Evolutionary conservation across 2,888 invertebrate genomes (phyloP).

Genomic region (Operophtera brumata): DNA sequence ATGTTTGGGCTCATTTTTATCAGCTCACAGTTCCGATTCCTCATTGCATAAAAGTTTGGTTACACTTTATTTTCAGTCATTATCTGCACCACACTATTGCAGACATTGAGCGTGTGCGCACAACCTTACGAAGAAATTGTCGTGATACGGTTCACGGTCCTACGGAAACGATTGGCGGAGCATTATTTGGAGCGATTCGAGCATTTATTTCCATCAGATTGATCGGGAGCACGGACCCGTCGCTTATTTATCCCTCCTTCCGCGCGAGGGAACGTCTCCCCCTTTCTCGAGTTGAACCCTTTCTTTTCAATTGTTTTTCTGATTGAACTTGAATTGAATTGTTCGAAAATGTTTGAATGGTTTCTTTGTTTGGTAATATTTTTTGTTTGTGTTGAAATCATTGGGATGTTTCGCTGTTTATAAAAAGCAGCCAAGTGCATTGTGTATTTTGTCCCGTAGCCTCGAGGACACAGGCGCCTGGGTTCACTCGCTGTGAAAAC

Average conservation of each 20-base stretch:
- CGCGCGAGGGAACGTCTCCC: background rate
- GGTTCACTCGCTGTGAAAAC: too few species aligned
- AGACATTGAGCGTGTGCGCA: background rate
- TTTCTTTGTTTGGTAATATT: conserved; percentile 10
- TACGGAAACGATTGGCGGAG: background rate
- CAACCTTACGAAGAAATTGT: conserved; percentile 3
- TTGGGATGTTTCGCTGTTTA: background rate
- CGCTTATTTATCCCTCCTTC: conserved; percentile 4
- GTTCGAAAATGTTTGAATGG: conserved; percentile 4
- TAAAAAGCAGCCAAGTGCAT: too few species aligned
- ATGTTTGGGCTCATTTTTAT: too few species aligned
- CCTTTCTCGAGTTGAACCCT: too few species aligned
- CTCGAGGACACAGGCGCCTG: too few species aligned
- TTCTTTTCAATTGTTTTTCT: conserved; percentile 18
- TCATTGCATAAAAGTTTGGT: too few species aligned
- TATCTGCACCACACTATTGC: background rate
- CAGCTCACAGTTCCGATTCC: too few species aligned
- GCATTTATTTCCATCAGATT: conserved; percentile 2
- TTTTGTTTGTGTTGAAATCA: background rate
- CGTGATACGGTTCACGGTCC: background rate
- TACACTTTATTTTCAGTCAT: too few species aligned
- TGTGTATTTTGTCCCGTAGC: too few species aligned
- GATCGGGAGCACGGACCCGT: conserved; percentile 4
- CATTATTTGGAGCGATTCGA: conserved; percentile 3
- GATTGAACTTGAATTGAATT: conserved; percentile 12